These are phyloP conservation scores for Nemopilema nomurai DNA, from an alignment of 30 jellyfish, hydroid and myxozoan genomes.

Conservation along the genomic window DNA sequence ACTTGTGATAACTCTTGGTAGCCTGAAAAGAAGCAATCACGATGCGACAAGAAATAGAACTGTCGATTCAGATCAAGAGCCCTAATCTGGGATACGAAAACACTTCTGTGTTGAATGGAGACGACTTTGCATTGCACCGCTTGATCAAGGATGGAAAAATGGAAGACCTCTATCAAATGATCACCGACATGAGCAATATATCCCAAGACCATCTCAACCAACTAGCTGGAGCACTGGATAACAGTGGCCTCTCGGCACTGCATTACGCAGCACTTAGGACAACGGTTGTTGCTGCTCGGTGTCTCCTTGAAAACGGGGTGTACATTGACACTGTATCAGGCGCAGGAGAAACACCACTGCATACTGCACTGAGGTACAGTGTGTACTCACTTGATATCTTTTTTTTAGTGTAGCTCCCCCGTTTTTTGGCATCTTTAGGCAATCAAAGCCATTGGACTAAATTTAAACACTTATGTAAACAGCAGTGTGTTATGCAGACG, in stretches of 20 bases:
- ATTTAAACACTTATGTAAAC: neutral
- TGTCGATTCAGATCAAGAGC: neutral
- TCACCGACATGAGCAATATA: neutral
- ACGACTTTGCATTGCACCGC: constrained; percentile 18
- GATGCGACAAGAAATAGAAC: neutral
- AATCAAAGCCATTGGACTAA: too few relatives aligned
- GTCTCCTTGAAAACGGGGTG: constrained; percentile 33
- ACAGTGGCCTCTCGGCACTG: constrained; percentile 21
- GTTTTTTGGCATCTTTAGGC: too few relatives aligned
- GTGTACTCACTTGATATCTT: too few relatives aligned
- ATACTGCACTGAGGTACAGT: constrained; percentile 28
- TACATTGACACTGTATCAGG: constrained; percentile 26
- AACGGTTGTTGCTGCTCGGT: constrained; percentile 4
- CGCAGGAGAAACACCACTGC: constrained; percentile 43
- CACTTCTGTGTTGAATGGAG: neutral
- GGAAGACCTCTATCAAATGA: constrained; percentile 15
- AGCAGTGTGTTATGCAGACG: too few relatives aligned
- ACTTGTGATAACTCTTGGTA: too few relatives aligned
- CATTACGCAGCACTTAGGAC: constrained; percentile 41
- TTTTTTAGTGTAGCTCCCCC: too few relatives aligned
- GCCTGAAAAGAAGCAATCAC: neutral
- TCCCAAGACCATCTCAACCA: neutral
- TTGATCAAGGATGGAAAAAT: constrained; percentile 9
- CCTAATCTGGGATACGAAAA: neutral
- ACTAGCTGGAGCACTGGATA: constrained; percentile 14